Evolutionary conservation across 2,888 invertebrate species (phyloP), one percentile per base, ranked within the genome.

Genomic region (Heliothis peltigera): DNA sequence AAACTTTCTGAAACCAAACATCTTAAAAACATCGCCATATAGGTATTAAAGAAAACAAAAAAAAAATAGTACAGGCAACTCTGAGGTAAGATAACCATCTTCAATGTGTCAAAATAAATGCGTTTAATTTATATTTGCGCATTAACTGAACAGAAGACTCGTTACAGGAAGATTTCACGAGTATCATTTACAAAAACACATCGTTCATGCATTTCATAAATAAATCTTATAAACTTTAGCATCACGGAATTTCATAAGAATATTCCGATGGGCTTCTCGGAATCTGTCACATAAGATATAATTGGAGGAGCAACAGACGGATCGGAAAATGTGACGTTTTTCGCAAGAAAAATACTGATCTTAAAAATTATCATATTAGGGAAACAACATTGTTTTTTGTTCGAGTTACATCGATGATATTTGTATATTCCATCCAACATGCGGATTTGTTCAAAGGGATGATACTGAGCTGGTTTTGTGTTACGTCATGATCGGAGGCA

Each of bases 51-150:
- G 10, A 54, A 42, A 42, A 10, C 12, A 39, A 39, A 39, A 39
- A 39, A 39, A 52, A n/a, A 15, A 18, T n/a, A n/a, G n/a, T n/a
- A n/a, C n/a, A n/a, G n/a, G n/a, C 52, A 46, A 53, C 58, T 12
- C 32, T 12, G 43, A 63, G 48, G 48, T 53, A 60, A 75, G 64
- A 75, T 75, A 75, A 76, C 49, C 43, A 57, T 63, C 63, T 21
- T 47, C 53, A 59, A 54, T 22, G 64, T 60, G 76, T 60, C 76
- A 76, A 63, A 64, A 46, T 57, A 76, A 72, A 72, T 72, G 64
- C 17, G 43, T 17, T 53, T 70, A 56, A 70, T 76, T 73, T 73
- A 56, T 76, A 64, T 18, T 39, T 4, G 57, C 19, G 39, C 47
- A 57, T 75, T 25, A 46, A 66, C 42, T n/a, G 64, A 39, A 48